phyloP scores from a whole-genome alignment of 1,140 invertebrate species.

The Temnothorax longispinosus region DNA sequence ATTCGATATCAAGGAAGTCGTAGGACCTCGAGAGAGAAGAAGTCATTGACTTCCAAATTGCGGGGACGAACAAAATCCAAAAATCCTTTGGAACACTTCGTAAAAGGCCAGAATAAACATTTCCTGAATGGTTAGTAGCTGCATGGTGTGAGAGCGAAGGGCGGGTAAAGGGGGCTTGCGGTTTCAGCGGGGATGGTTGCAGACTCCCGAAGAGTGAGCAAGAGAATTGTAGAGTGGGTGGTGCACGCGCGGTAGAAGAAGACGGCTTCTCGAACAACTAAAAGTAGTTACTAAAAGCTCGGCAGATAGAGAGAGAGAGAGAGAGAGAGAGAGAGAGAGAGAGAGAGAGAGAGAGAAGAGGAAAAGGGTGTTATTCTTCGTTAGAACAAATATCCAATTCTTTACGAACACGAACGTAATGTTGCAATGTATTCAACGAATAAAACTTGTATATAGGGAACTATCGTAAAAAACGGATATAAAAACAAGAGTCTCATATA shows the following conservation, averaged over 20 bases:
- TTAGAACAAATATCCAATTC: slow-evolving; percentile 49
- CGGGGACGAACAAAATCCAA: slow-evolving; percentile 73
- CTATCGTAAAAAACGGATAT: neutral
- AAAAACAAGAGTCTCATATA: neutral
- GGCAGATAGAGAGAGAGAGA: neutral
- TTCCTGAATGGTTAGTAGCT: slow-evolving; percentile 82
- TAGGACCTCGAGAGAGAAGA: slow-evolving; percentile 4
- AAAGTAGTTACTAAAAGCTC: slow-evolving; percentile 71
- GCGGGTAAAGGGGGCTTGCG: slow-evolving; percentile 77
- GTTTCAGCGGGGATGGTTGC: slow-evolving; percentile 78
- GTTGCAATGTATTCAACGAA: slow-evolving; percentile 44
- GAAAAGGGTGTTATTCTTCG: slow-evolving; percentile 40
- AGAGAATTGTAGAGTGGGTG: slow-evolving; percentile 59
- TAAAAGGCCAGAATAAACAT: slow-evolving; percentile 82
- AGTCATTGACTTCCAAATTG: slow-evolving; percentile 66
- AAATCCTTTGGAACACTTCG: slow-evolving; percentile 77
- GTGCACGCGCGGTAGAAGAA: slow-evolving; percentile 61
- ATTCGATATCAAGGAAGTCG: slow-evolving; percentile 17
- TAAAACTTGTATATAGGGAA: slow-evolving; percentile 28
- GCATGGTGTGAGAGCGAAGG: slow-evolving; percentile 55
- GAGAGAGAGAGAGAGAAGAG: neutral
- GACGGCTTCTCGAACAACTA: slow-evolving; percentile 65
- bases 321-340: neutral
- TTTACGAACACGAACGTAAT: slow-evolving; percentile 38
- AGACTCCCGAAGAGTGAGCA: slow-evolving; percentile 74